Conservation (phyloP, 2,888 invertebrate genomes). For the Pegoplata infirma region DNA sequence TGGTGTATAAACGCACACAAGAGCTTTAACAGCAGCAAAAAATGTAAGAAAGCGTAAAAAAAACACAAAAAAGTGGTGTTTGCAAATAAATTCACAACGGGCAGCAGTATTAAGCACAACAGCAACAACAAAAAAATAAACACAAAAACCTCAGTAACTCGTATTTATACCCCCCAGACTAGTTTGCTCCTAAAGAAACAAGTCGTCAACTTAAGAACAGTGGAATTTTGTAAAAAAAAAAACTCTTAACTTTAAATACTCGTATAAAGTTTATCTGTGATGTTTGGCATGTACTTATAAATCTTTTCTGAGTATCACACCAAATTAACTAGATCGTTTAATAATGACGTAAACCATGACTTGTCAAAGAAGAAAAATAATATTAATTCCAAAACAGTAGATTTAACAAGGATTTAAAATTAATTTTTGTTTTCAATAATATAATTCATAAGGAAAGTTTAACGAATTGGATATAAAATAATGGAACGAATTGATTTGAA, state of each 20-base stretch:
- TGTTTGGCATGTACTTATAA: too few relatives aligned
- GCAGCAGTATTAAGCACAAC: conserved; percentile 40
- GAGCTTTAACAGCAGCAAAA: conserved; percentile 36
- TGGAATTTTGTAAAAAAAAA: conserved; percentile 37
- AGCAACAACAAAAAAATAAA: conserved; percentile 15
- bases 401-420: background rate
- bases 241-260: conserved; percentile 27
- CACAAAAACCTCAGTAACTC: conserved; percentile 32
- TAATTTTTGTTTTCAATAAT: background rate
- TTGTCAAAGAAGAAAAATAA: background rate
- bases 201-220: conserved; percentile 43
- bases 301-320: conserved; percentile 8
- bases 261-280: conserved; percentile 10
- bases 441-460: too few relatives aligned
- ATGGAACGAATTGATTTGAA: background rate
- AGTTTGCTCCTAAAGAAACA: conserved; percentile 10
- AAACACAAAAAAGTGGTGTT: conserved; percentile 39
- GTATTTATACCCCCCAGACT: conserved; percentile 34
- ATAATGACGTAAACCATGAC: background rate
- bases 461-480: background rate
- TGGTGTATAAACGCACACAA: conserved; percentile 47
- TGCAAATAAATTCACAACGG: conserved; percentile 58
- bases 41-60: conserved; percentile 23
- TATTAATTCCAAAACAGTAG: background rate
- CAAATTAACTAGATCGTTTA: conserved; percentile 33